Evolutionary conservation across 2,888 invertebrate genomes (phyloP), one percentile per base, ranked within the genome.

Genomic region (Cantharis rustica): DNA sequence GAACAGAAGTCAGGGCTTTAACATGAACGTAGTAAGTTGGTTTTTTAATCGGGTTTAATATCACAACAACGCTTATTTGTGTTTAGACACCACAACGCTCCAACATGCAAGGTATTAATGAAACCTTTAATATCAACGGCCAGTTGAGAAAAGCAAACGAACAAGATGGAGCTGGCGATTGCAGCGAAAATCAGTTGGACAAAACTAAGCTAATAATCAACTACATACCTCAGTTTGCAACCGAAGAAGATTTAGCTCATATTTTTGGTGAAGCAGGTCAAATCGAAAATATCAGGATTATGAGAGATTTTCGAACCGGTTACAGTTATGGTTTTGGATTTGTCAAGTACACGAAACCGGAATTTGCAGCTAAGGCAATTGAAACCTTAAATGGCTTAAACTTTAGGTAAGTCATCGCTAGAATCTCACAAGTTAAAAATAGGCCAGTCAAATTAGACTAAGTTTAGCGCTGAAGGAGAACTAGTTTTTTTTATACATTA

Each of bases 271-370:
- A 94, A 72, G 93, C 96, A 83, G 98, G 98, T 70, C 95, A 95
- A 17, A 93, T 98, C 68, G 96, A 96, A 86, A 95, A 95, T 83
- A 96, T 96, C 87, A 92, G 97, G 84, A 95, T 98, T 83, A 96
- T 96, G 96, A 94, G 95, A 88, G 96, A 96, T 87, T 90, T 89
- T 75, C 90, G 95, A 92, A 97, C 97, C 88, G 97, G 97, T 69
- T 98, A 98, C 90, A 97, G 97, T 89, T 98, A 95, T 89, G 98
- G 98, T 63, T 98, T 97, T 89, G 98, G 97, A 62, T 98, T 98
- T 89, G 96, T 98, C 68, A 97, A 98, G 88, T 98, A 95, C 88
- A 92, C 93, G 72, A 92, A 93, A 76, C 94, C 95, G 80, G 94
- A 95, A 86, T 96, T 97, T 88, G 97, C 98, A 61, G 89, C 93